Evolutionary conservation across 2,888 invertebrate species (phyloP).

Genomic region (Nemoura dubitans): DNA sequence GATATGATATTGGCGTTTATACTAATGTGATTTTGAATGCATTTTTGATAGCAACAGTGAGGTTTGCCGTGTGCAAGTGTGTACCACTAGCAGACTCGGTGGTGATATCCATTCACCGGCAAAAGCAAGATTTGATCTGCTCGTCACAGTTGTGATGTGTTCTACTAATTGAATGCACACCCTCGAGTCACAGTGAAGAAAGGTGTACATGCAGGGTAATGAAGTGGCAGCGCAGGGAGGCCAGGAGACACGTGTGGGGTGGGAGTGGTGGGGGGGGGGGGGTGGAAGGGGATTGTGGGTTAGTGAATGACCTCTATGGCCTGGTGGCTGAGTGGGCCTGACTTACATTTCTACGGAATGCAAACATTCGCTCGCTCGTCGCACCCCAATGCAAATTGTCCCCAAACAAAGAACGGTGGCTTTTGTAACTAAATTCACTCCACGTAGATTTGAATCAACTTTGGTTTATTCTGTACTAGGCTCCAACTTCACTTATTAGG

Average conservation of each 20-base stretch:
- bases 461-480: background rate
- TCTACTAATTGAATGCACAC: slow-evolving; percentile 7
- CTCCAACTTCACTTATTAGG: slow-evolving; percentile 7
- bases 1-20: background rate
- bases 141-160: slow-evolving; percentile 14
- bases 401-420: background rate
- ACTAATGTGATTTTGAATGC: background rate
- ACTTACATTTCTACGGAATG: slow-evolving; percentile 14
- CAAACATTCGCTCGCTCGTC: slow-evolving; percentile 9
- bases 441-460: slow-evolving; percentile 12
- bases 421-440: slow-evolving; percentile 7
- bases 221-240: slow-evolving; percentile 3
- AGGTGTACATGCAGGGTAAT: slow-evolving; percentile 22
- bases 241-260: background rate
- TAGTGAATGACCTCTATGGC: slow-evolving; percentile 2
- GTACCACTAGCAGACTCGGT: background rate
- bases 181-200: slow-evolving; percentile 3
- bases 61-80: background rate
- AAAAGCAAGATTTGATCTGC: background rate
- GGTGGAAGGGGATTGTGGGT: background rate
- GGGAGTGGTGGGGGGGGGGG: background rate
- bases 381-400: slow-evolving; percentile 2
- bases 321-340: background rate
- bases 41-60: background rate
- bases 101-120: background rate